These are phyloP conservation scores for Eulacestoma nigropectus DNA, from an alignment of 2,113 vertebrate genomes.

Conservation along the genomic window DNA sequence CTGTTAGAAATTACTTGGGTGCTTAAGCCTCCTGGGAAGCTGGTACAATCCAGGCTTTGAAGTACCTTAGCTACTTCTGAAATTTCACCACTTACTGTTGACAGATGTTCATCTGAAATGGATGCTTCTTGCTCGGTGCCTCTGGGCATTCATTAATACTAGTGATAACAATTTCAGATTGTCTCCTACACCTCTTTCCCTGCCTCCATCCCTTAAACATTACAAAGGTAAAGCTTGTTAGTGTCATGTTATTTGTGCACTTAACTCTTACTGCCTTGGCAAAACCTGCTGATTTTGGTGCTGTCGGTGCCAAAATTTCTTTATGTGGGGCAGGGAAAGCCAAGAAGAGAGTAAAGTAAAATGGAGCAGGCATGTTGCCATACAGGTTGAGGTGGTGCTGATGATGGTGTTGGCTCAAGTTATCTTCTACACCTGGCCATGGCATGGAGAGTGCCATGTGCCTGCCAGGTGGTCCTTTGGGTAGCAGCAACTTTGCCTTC, in stretches of 20 bases:
- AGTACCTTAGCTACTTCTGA: neutral
- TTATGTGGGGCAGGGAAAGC: neutral
- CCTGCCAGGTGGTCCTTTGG: neutral
- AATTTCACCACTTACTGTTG: constrained; percentile 36
- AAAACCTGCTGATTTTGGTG: neutral
- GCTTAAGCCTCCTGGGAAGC: neutral
- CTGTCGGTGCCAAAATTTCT: neutral
- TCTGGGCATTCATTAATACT: constrained; percentile 50
- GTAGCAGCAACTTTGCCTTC: neutral
- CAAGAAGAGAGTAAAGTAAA: neutral
- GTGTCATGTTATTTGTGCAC: neutral
- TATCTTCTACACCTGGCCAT: neutral
- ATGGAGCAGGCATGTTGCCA: neutral
- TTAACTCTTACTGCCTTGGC: neutral
- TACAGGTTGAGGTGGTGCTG: neutral
- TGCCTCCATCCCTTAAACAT: constrained; percentile 21
- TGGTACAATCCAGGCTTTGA: neutral
- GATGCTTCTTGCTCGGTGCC: neutral
- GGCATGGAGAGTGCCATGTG: neutral
- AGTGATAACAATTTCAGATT: constrained; percentile 40
- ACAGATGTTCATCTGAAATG: constrained; percentile 53
- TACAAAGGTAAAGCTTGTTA: constrained; percentile 2
- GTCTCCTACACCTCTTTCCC: constrained; percentile 1
- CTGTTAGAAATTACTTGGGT: neutral
- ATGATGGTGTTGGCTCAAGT: fast-evolving